Evolutionary conservation across 2,888 invertebrate species (phyloP).

Genomic region (Lasioglossum morio): DNA sequence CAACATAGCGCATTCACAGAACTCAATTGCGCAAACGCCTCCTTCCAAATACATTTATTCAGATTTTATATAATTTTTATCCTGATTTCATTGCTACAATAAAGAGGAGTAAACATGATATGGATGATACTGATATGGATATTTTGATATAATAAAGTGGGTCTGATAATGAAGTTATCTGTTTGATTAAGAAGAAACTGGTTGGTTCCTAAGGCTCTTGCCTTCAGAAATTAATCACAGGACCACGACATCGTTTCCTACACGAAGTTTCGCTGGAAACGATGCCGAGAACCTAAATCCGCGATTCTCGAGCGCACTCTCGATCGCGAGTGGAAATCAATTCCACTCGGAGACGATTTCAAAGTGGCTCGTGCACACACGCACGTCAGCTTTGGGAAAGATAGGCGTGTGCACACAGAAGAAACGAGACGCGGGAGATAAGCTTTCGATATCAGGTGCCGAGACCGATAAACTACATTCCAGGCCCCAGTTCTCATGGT

Average conservation of each 20-base stretch:
- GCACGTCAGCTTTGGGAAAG: constrained; percentile 12
- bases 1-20: background rate
- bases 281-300: background rate
- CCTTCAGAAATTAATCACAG: background rate
- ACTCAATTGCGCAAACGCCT: background rate
- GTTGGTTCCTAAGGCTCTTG: background rate
- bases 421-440: constrained; percentile 59
- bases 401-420: constrained; percentile 45
- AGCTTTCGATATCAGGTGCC: constrained; percentile 77
- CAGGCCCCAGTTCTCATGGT: constrained; percentile 75
- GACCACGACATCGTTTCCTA: background rate
- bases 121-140: background rate
- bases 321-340: constrained; percentile 7
- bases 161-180: background rate
- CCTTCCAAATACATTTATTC: background rate
- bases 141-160: background rate
- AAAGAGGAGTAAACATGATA: background rate
- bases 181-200: background rate
- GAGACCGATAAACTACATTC: constrained; percentile 75
- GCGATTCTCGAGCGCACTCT: background rate
- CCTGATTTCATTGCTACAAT: background rate
- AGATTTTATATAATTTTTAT: background rate
- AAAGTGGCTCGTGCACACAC: background rate
- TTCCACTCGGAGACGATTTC: background rate
- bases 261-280: background rate